Percentiles rank a stretch among this genome's conserved stretches.
Conservation (phyloP, 2,113 vertebrate species). For the Oenanthe melanoleuca region DNA sequence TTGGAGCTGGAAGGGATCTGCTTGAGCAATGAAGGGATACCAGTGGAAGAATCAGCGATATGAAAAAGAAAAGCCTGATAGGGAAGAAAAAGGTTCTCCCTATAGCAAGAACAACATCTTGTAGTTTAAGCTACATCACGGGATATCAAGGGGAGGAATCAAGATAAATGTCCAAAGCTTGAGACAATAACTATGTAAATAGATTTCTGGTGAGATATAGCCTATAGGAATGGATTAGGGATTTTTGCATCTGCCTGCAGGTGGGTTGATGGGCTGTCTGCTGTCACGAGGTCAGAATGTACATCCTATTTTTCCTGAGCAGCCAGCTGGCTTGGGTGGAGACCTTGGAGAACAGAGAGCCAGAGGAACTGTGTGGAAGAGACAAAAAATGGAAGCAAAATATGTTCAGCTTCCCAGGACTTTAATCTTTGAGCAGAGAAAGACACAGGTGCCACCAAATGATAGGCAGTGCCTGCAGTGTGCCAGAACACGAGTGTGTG, state of each 20-base stretch:
- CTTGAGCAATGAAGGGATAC: not conserved
- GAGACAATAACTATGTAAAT: not conserved
- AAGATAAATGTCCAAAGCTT: not conserved
- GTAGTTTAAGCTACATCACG: fast-evolving
- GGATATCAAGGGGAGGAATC: not conserved
- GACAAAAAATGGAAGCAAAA: constrained; percentile 56
- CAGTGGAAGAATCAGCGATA: not conserved
- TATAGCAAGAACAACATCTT: not conserved
- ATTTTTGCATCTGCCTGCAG: not conserved
- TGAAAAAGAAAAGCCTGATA: not conserved
- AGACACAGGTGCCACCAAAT: constrained; percentile 45
- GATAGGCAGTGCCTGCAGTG: constrained; percentile 28
- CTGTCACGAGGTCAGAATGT: not conserved
- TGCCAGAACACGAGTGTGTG: constrained; percentile 15
- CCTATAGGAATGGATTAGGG: not conserved
- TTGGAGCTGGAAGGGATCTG: not conserved
- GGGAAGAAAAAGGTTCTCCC: not conserved
- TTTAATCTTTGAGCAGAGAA: constrained; percentile 48
- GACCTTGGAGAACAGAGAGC: not conserved
- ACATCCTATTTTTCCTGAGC: not conserved
- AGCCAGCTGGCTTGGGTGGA: constrained; percentile 38
- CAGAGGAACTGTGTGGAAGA: not conserved
- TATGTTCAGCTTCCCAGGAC: constrained; percentile 65
- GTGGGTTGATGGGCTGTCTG: not conserved
- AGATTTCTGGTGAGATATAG: not conserved